phyloP scores from a whole-genome alignment of 92 coral and sea anemone species.

The Palythoa grandis region DNA sequence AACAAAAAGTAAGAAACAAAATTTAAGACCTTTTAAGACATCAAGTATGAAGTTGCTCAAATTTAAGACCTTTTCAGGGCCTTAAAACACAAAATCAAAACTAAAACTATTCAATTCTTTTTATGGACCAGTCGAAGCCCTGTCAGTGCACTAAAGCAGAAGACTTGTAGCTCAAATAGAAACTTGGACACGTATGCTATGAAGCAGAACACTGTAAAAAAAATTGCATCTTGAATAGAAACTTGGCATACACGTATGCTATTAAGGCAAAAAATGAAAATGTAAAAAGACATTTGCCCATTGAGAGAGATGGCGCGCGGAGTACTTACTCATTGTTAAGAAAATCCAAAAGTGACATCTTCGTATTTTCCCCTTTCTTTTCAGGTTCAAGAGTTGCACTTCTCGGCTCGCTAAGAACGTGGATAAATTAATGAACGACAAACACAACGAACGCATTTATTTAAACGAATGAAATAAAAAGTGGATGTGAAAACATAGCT shows the following conservation, averaged over 20 bases:
- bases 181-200: background rate
- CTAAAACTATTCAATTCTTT: background rate
- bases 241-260: too few relatives aligned
- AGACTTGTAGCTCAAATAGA: too few relatives aligned
- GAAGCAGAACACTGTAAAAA: too few relatives aligned
- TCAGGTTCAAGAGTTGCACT: slow-evolving; percentile 43
- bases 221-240: too few relatives aligned
- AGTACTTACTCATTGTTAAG: slow-evolving; percentile 46
- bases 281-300: background rate
- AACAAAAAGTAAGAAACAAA: background rate
- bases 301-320: background rate
- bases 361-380: slow-evolving; percentile 38
- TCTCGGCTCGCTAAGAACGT: slow-evolving; percentile 35
- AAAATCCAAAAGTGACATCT: slow-evolving; percentile 51
- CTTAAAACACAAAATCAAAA: too few relatives aligned
- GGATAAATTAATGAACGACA: slow-evolving; percentile 20
- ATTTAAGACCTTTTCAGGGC: too few relatives aligned
- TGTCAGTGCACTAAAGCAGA: too few relatives aligned
- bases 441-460: slow-evolving; percentile 17
- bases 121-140: too few relatives aligned
- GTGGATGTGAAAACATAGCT: background rate
- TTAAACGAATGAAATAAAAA: background rate
- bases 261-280: background rate
- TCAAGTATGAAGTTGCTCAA: too few relatives aligned
- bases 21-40: too few relatives aligned